Evolutionary conservation across 2,888 invertebrate species (phyloP), one percentile per base, ranked within the genome.

Genomic region (Morpho achilles): DNA sequence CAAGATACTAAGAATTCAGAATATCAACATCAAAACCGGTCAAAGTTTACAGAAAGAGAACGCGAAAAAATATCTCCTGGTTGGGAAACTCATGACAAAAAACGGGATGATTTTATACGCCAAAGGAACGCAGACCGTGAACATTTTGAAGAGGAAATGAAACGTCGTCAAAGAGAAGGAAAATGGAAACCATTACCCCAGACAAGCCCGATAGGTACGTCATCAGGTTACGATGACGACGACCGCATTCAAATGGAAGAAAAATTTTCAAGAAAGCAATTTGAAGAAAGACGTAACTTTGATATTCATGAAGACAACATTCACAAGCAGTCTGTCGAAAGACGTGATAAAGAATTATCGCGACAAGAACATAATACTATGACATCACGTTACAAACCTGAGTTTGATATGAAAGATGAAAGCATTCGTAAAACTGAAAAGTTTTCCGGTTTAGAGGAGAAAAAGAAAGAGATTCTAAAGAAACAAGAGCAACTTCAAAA

Each of bases 401-500:
- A 57, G 22, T 59, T 52, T 51, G 50, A 55, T 39, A 46, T 51
- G 43, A 55, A 59, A 61, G 43, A 56, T 49, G 59, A 59, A 7
- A 53, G 61, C n/a, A 16, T 49, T 6, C 58, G 61, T 49, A 61
- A 60, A 45, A 61, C 55, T 55, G 63, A 67, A 55, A 62, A 64
- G 40, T 63, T 50, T 44, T 48, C 61, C 3, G 61, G 53, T 41
- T 63, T 63, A 22, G 59, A 64, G 49, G 61, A 56, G 9, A 63
- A 59, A 54, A 62, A 66, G 52, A 61, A 64, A 47, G 64, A 65
- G 39, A 66, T 68, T 43, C 49, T 68, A 43, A 50, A 60, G 23
- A 68, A 67, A 46, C 66, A 64, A 51, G 61, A 69, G 10, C 62
- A 66, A 16, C 71, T 82, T 41, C 78, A 87, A 50, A 80, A 79